Percentiles rank a stretch among this genome's conserved stretches.
Evolutionary conservation across 92 coral and sea anemone genomes (phyloP).

Genomic region (Epizoanthus ramosus): DNA sequence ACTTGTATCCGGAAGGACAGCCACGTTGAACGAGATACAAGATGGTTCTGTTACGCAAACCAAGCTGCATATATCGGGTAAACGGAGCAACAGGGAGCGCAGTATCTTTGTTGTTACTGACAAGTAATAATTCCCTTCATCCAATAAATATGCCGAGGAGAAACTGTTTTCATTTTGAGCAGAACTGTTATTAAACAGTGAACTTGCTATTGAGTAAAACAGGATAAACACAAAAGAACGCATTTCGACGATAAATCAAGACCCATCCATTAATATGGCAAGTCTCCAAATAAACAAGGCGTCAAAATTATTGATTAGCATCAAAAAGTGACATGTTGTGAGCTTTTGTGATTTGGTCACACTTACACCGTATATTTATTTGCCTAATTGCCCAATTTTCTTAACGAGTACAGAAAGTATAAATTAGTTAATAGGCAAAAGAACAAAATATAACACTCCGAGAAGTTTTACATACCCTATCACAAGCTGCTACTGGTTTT

Average conservation of each 20-base stretch:
- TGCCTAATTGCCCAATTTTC: too few relatives aligned
- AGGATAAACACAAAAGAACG: neutral
- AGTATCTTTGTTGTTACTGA: neutral
- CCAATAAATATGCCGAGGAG: constrained; percentile 7
- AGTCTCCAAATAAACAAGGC: too few relatives aligned
- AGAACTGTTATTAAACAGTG: neutral
- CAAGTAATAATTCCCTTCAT: constrained; percentile 16
- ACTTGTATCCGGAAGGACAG: neutral
- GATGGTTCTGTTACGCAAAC: neutral
- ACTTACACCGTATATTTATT: too few relatives aligned
- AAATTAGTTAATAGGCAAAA: too few relatives aligned
- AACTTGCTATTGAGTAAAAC: neutral
- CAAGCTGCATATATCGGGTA: neutral
- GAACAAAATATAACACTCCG: too few relatives aligned
- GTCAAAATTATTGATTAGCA: too few relatives aligned
- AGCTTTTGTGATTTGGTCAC: too few relatives aligned
- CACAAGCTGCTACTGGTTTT: too few relatives aligned
- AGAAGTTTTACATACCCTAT: too few relatives aligned
- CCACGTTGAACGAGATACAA: constrained; percentile 17
- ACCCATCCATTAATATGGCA: too few relatives aligned
- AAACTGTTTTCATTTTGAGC: neutral
- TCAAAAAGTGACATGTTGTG: too few relatives aligned
- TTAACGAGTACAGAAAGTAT: too few relatives aligned
- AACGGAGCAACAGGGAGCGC: neutral
- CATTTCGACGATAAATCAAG: neutral